Base-by-base conservation (phyloP, 2,797 vertebrate genomes). In the Poecilia gillii region DNA sequence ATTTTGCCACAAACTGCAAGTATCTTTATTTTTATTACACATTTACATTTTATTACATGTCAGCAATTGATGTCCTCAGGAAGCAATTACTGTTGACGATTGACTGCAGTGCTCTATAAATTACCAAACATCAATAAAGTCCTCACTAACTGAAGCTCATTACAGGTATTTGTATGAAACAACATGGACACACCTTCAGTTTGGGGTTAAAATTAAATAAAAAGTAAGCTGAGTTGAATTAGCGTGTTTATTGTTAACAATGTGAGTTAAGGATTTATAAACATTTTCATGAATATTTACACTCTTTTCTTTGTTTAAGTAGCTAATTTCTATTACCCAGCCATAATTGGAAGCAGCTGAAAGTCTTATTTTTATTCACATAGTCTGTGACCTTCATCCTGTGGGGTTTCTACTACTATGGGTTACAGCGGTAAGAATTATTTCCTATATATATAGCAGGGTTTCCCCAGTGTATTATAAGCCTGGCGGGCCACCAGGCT, bases 11-110 rank as follows among this genome's bases (percentile, higher is more conserved):
- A 55, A 76, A 46, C 64, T 76, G 68, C 82, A 66, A 20, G 77
- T 59, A 51, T 77, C 70, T 76, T 70, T 84, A 41, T 55, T 84
- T 90, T 87, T 89, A 84, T 84, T 79, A 82, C 74, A 39, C 73
- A 59, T 53, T 62, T 83, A 72, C 55, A 51, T 78, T 83, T 59
- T 82, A 77, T 79, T 74, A 55, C 82, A 81, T 79, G 78, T 87
- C 78, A 77, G 59, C 85, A 87, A 49, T 78, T 85, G 86, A 89
- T 82, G 79, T 86, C 81, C 80, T 85, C 79, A 87, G 80, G 70
- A 84, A 79, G 75, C 75, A 85, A 85, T 88, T 88, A 89, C 81
- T 85, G 80, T 84, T 3, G 41, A 74, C 59, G 77, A 84, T 87
- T 86, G 82, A 89, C 77, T 59, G 39, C 80, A 16, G 28, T 53